Base-by-base conservation (phyloP, 1,140 invertebrate species). In the Prorops nasuta region DNA sequence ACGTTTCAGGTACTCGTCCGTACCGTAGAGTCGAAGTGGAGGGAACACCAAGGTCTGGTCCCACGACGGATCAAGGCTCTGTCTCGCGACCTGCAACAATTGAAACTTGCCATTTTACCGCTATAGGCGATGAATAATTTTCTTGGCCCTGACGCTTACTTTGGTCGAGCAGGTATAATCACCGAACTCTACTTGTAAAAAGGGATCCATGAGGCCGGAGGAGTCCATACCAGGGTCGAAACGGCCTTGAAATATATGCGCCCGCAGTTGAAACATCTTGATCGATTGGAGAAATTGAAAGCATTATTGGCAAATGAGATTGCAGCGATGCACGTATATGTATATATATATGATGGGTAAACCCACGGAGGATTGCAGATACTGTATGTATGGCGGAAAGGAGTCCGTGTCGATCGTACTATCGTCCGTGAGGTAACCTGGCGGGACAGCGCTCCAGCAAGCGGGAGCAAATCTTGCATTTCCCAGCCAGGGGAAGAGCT, bases 161-260 rank as follows among this genome's bases (percentile, higher is more conserved):
- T 44, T 64, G 40, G 56, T 79, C 43, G 37, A 67, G 56, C 44
- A 50, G 32, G 58, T 67, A 45, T 75, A 68, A 37, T 72, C 71
- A 22, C 65, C 59, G 60, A 83, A 77, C 22, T 74, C 67, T 6
- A 83, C 67, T 16, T 76, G 60, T 3, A 83, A 54, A 28, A 80
- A 76, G 16, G 80, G 75, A 67, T 84, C 78, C 47, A 76, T 72
- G 39, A 83, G 66, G 17, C 73, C 79, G 24, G 71, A 79, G 24
- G 69, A 63, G 49, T 84, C 80, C 51, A 70, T 69, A 2, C 80
- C 80, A 1, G 79, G 78, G 35, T 77, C 74, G 39, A 85, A 77
- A 49, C 79, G 80, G 20, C 83, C 83, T 74, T 85, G 82, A 69
- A 84, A 83, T 49, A 85, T 76, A 50, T 84, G 81, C 3, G 80